Base-by-base conservation (phyloP, 2,113 vertebrate species). In the Gnathonemus longibarbis region DNA sequence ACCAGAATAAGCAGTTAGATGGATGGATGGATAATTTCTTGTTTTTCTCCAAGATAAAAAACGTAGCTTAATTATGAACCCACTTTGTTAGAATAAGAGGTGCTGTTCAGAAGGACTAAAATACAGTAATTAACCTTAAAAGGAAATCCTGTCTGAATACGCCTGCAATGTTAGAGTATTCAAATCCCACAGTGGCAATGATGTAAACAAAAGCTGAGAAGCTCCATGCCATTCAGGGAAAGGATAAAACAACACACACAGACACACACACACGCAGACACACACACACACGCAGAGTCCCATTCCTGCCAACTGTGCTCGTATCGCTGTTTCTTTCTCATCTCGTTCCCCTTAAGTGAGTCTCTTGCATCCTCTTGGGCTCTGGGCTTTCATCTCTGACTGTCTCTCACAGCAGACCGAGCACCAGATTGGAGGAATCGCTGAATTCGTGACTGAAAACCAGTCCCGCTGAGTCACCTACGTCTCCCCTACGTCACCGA, bases 341-440 rank as follows among this genome's bases (percentile, higher is more conserved):
- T 66, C 56, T 66, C 88, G 48, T 62, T 91, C 86, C 92, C 92
- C 90, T 91, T 90, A 89, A 92, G 92, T 91, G 9, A 90, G 90
- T 91, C 88, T 86, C 87, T 56, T 91, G 86, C 91, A 31, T 83
- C 87, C 90, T 90, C 56, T 91, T 91, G 91, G 91, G 91, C 86
- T 88, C 91, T 89, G 90, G 88, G 88, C 31, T 92, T 93, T 91
- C 88, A 91, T 77, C 74, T 83, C 48, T 42, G 27, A 50, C 62
- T 31, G 35, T 50, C 45, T 77, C 48, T 46, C 49, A 13, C 66
- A 48, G 31, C 88, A 70, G 88, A 88, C 88, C 88, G 93, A 89
- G 74, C 90, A 92, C 91, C 90, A 90, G 89, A 92, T 92, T 91
- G 91, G 91, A 88, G 88, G 84, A 62, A 89, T 90, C 89, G 88